These are phyloP conservation scores for Stenodema calcarata DNA, from an alignment of 2,888 invertebrate species.

Conservation along the genomic window DNA sequence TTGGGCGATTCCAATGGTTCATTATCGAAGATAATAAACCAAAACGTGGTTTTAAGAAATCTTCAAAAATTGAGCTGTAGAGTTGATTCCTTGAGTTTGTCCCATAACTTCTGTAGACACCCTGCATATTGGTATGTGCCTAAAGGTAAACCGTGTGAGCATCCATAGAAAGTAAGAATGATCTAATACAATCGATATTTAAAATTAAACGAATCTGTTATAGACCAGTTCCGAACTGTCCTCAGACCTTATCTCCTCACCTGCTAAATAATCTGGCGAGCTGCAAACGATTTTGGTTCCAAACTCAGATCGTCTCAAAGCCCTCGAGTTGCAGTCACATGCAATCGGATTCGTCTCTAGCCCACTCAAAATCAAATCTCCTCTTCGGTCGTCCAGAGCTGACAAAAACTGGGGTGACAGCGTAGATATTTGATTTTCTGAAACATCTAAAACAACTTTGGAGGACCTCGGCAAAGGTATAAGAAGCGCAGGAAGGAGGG, in stretches of 20 bases:
- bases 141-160: too few relatives aligned
- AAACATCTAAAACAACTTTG: conserved; percentile 77
- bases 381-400: conserved; percentile 81
- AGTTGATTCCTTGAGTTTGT: too few relatives aligned
- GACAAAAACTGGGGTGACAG: conserved; percentile 79
- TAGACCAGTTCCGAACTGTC: too few relatives aligned
- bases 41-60: too few relatives aligned
- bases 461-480: conserved; percentile 89
- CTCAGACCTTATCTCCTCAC: conserved; percentile 68
- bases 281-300: conserved; percentile 66
- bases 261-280: conserved; percentile 74
- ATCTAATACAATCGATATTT: too few relatives aligned
- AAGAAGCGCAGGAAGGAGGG: conserved; percentile 80
- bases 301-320: conserved; percentile 70
- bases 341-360: conserved; percentile 80
- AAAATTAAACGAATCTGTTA: too few relatives aligned
- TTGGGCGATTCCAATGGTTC: too few relatives aligned
- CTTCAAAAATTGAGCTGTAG: too few relatives aligned
- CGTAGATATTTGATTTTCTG: conserved; percentile 78
- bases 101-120: too few relatives aligned
- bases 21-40: too few relatives aligned
- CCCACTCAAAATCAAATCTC: conserved; percentile 76
- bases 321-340: conserved; percentile 84
- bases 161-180: too few relatives aligned
- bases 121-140: too few relatives aligned